Evolutionary conservation across 2,888 invertebrate species (phyloP).

Genomic region (Chymomyza caudatula): DNA sequence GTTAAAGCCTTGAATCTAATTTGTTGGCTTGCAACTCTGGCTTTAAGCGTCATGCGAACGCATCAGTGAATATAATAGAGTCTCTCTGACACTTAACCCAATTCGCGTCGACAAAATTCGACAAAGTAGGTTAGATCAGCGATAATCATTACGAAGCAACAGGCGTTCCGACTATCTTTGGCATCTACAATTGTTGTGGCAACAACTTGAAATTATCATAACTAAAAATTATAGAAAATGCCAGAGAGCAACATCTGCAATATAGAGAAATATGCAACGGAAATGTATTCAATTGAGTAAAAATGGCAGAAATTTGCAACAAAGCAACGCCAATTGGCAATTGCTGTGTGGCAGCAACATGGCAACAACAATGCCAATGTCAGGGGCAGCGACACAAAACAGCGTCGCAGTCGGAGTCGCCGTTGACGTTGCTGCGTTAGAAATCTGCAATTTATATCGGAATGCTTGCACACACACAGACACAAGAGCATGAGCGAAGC

Average conservation of each 20-base stretch:
- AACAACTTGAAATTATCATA: conserved; percentile 64
- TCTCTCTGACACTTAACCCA: background rate
- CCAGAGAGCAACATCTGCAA: background rate
- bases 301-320: conserved; percentile 69
- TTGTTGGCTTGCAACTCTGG: too few relatives aligned
- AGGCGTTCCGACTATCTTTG: background rate
- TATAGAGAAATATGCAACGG: background rate
- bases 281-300: conserved; percentile 45
- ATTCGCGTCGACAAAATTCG: background rate
- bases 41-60: background rate
- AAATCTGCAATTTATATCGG: conserved; percentile 74
- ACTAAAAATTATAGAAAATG: conserved; percentile 66
- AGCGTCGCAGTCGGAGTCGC: background rate
- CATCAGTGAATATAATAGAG: too few relatives aligned
- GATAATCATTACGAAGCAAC: background rate
- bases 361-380: conserved; percentile 62
- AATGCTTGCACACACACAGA: conserved; percentile 47
- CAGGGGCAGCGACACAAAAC: conserved; percentile 47
- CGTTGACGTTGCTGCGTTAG: conserved; percentile 57
- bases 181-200: conserved; percentile 47
- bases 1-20: too few relatives aligned
- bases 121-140: conserved; percentile 48
- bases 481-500: background rate
- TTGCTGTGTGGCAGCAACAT: background rate
- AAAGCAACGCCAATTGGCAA: conserved; percentile 64